phyloP scores from a whole-genome alignment of 2,113 vertebrate species.

The Pleuronectes platessa region DNA sequence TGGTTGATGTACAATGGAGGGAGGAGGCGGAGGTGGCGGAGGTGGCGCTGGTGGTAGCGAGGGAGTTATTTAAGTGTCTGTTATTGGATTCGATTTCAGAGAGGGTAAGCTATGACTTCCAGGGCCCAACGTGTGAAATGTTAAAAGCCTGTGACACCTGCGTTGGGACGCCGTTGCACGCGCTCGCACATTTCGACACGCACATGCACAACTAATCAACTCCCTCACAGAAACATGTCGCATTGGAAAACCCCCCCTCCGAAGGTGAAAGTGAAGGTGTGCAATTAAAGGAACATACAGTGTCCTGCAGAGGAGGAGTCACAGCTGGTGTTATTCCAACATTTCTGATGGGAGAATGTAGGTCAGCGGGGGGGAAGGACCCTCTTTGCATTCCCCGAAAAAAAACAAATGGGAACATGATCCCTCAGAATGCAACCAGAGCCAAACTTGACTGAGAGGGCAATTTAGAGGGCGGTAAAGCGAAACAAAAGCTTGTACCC shows the following conservation, averaged over 20 bases:
- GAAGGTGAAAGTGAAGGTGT: constrained; percentile 65
- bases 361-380: constrained; percentile 65
- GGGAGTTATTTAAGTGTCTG: constrained; percentile 61
- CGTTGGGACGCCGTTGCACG: not conserved
- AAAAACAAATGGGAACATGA: constrained; percentile 64
- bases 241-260: constrained; percentile 11
- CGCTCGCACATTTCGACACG: constrained; percentile 11
- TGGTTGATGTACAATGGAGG: constrained; percentile 45
- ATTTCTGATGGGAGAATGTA: constrained; percentile 61
- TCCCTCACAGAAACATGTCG: constrained; percentile 35
- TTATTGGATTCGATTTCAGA: constrained; percentile 65
- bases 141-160: constrained; percentile 56
- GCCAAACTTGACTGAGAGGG: constrained; percentile 58
- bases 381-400: constrained; percentile 69
- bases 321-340: constrained; percentile 64
- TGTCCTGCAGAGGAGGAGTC: constrained; percentile 54
- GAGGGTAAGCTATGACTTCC: constrained; percentile 60
- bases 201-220: constrained; percentile 31
- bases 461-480: constrained; percentile 52
- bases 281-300: constrained; percentile 61
- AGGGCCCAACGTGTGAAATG: constrained; percentile 60
- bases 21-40: constrained; percentile 15
- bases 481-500: constrained; percentile 60
- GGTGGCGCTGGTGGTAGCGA: not conserved
- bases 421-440: constrained; percentile 63